These are phyloP conservation scores for Trimorus sp. DNA, from an alignment of 2,888 invertebrate genomes.

Conservation along the genomic window DNA sequence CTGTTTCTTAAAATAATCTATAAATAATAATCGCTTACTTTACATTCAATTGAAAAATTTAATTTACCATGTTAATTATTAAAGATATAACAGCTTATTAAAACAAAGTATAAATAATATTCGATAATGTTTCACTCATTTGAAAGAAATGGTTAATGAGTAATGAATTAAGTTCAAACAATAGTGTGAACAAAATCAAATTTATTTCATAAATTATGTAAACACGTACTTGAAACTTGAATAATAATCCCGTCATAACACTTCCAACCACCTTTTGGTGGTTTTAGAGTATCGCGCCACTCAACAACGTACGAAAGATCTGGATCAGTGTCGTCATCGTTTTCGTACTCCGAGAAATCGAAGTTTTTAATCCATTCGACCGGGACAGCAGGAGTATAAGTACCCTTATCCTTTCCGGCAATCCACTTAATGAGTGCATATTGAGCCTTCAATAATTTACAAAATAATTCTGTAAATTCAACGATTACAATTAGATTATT, in stretches of 20 bases:
- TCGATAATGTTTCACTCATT: too few relatives aligned
- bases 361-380: slow-evolving; percentile 5
- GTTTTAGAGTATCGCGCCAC: slow-evolving; percentile 17
- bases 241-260: slow-evolving; percentile 11
- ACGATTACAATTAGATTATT: too few relatives aligned
- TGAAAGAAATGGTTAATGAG: too few relatives aligned
- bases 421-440: slow-evolving; percentile 1
- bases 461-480: not conserved
- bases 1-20: too few relatives aligned
- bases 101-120: too few relatives aligned
- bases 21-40: too few relatives aligned
- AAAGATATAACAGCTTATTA: too few relatives aligned
- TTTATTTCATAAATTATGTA: not conserved
- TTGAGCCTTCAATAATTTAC: not conserved
- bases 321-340: not conserved
- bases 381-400: not conserved
- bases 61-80: too few relatives aligned
- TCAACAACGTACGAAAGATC: slow-evolving; percentile 17
- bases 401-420: not conserved
- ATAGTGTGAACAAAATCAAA: too few relatives aligned
- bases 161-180: too few relatives aligned
- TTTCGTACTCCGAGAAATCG: not conserved
- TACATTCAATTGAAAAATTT: too few relatives aligned
- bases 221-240: not conserved
- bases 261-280: slow-evolving; percentile 24